Evolutionary conservation across 1,140 invertebrate genomes (phyloP), one percentile per base, ranked within the genome.

Genomic region (Macrobrachium rosenbergii): DNA sequence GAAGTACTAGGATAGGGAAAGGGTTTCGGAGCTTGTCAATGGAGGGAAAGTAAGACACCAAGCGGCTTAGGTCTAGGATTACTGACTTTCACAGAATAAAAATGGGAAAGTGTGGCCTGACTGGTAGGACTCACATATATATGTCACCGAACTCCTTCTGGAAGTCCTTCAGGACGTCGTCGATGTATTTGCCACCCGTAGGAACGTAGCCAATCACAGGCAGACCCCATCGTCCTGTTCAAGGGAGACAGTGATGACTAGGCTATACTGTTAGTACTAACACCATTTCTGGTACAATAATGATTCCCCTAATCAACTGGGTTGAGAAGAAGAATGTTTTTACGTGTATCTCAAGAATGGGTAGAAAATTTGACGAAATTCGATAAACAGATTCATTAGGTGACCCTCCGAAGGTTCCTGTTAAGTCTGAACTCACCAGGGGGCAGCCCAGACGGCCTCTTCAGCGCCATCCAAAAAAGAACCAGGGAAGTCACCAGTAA

Each of bases 141-240:
- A 85, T 79, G 62, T 85, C 83, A 6, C 83, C 83, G 45, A 78
- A 23, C 23, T 85, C 21, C 45, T 85, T 69, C 14, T 79, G 75
- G 8, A 85, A 14, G 28, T 85, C 75, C 1, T 7, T 8, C 1
- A 85, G 62, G 1, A 78, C 62, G 45, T 85, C 83, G 28, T 69
- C 62, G 7, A 85, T 17, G n/a, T 3, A 23, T n/a, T 79, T 79
- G 0, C 8, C 58, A 2, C 43, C 69, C 2, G 67, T 14, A 17
- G 83, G 83, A 2, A 85, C 69, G 76, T 85, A 85, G 19, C 83
- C 83, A 23, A 79, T 58, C 45, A 85, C 63, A 19, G 83, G 83
- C 10, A 85, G 45, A 8, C 83, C 83, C 83, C 83, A 85, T 21
- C 83, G 76, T 16, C 83, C 83, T 85, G 64, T 12, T 12, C 28